Evolutionary conservation across 1,140 invertebrate genomes (phyloP).

Genomic region (Tetraneura akinire): DNA sequence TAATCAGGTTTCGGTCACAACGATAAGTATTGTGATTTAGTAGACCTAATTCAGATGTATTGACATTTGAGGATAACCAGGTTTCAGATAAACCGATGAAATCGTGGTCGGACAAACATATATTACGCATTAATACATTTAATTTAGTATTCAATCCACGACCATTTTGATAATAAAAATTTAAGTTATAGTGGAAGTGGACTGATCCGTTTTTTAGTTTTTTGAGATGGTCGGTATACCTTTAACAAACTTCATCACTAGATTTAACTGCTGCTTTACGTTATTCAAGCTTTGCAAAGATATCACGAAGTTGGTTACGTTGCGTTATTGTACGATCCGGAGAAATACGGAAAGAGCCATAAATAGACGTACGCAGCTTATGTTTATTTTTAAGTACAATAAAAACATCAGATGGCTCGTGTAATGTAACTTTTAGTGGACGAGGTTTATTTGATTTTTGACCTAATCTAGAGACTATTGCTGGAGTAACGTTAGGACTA

Average conservation of each 20-base stretch:
- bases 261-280: background rate
- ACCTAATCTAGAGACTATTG: background rate
- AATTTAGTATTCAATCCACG: constrained; percentile 9
- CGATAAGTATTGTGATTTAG: background rate
- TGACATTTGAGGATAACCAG: constrained; percentile 11
- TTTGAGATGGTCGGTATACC: constrained; percentile 20
- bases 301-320: constrained; percentile 6
- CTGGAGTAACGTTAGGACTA: background rate
- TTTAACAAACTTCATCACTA: constrained; percentile 12
- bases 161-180: constrained; percentile 5
- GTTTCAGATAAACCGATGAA: background rate
- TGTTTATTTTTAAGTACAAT: constrained; percentile 12
- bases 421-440: constrained; percentile 1
- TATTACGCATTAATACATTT: constrained; percentile 12
- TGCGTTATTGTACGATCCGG: constrained; percentile 1
- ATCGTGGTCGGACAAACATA: background rate
- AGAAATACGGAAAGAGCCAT: background rate
- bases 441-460: background rate
- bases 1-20: background rate
- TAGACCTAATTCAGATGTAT: background rate
- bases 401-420: background rate
- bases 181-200: background rate
- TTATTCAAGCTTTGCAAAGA: background rate
- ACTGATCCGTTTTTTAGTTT: background rate
- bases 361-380: background rate